Evolutionary conservation across 2,113 vertebrate species (phyloP), one percentile per base, ranked within the genome.

Genomic region (Anguilla rostrata): DNA sequence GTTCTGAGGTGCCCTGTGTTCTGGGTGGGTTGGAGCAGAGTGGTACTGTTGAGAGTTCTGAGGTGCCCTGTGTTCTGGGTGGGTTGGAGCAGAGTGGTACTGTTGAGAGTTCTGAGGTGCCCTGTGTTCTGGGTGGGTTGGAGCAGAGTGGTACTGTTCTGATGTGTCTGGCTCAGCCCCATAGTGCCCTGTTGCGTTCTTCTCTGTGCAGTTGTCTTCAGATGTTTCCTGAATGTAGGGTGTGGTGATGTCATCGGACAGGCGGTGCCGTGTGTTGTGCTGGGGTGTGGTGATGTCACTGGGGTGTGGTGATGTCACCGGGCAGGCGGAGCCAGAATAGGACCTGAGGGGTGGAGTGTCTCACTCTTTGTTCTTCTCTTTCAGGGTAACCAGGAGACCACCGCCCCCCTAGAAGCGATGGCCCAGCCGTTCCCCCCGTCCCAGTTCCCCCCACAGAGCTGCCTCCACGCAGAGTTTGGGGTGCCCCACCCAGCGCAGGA

Each of bases 351-450:
- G 22, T 1, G 7, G 12, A 8, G 49, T 2, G 29, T 56, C 46
- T 8, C 39, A 20, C 15, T 39, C 5, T 15, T 1, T 41, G 15
- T 22, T 60, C 34, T 81, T 49, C 26, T 88, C 84, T 89, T 79
- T 1, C 92, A 99, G 98, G 97, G 97, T 95, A 99, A 96, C 94
- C 98, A 99, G 97, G 97, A 99, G 96, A 95, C 96, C 95, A 95
- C 96, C 94, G 98, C 97, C 92, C 94, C 95, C 84, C 97, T 97
- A 84, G 98, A 98, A 92, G 96, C 97, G 2, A 98, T 98, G 98
- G 97, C 97, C 92, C 98, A 99, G 94, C 97, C 98, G 92, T 98
- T 97, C 92, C 96, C 97, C 94, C 95, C 98, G 0, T 95, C 97
- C 94, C 97, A 97, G 95, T 98, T 97, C 88, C 97, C 97, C 0